Base-by-base conservation (phyloP, 2,797 vertebrate species). In the Onychomys arenicola region DNA sequence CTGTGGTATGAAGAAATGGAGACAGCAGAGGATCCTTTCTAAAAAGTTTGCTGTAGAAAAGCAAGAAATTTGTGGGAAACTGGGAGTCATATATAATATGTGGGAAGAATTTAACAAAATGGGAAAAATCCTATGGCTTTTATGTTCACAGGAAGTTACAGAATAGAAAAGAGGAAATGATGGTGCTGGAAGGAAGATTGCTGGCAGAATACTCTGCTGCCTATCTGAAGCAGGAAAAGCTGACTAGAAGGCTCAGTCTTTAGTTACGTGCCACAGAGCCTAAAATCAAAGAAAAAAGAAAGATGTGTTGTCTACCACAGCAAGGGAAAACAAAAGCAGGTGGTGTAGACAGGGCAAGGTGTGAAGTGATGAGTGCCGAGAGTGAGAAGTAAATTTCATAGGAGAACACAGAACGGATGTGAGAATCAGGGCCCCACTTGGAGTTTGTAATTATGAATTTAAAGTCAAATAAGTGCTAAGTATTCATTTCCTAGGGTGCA, bases 341-440 rank as follows among this genome's bases (percentile, higher is more conserved):
- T 37, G 69, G 17, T n/a, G 8, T 1, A 78, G 16, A 59, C 16
- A 82, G 76, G 55, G 93, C 43, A 82, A 78, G 25, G 46, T 84
- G 5, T 94, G 63, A 96, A 96, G 90, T 81, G 81, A 91, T 92
- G 63, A 84, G 77, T 95, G 94, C 76, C 76, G 17, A 93, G 34
- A 86, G 25, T 81, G 80, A 96, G 46, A 95, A 95, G 93, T 69
- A 69, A 86, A 78, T 84, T 71, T 89, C 37, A 80, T 49, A 83
- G 57, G 23, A 93, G 94, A 97, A 93, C 84, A 92, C 40, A 89
- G 67, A 96, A 97, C 63, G 55, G 80, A 89, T 23, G 21, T 87
- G 32, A 71, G 37, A 93, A 86, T 46, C 29, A 75, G 43, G 23
- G 78, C 65, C 6, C 65, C 80, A 29, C n/a, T 80, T 93, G 75